Evolutionary conservation across 2,113 vertebrate species (phyloP), one percentile per base, ranked within the genome.

Genomic region (Malurus cyaneus): DNA sequence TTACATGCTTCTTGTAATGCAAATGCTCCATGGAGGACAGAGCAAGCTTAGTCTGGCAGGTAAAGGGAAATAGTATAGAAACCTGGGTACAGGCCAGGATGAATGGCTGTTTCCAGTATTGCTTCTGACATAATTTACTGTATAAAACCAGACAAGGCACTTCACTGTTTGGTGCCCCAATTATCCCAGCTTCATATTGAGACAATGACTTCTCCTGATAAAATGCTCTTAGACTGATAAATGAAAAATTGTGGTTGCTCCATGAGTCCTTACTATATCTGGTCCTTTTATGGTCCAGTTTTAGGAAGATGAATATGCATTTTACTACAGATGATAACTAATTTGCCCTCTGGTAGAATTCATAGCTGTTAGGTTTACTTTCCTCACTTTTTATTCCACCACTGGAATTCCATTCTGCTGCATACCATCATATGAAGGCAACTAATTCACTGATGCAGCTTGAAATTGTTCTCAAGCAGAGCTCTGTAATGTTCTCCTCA

Each of bases 381-480:
- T 16, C 70, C n/a, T 67, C 3, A 2, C 69, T 88, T 72, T 0
- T 0, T 61, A 49, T 84, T 80, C 80, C 77, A 76, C 44, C 66
- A 20, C 28, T 70, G 39, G 39, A 39, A 39, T 39, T 39, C 39
- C 39, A 39, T 11, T 67, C 57, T 64, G 6, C 62, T 47, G 44
- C 39, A 19, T 13, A 61, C 34, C 29, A 11, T 81, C 49, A 13
- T 36, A n/a, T 57, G 74, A 87, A 84, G 44, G 53, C 69, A 88
- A 14, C 36, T 60, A 39, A 62, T 60, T 72, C 59, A 41, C 21
- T 49, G 49, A 34, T n/a, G 34, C 39, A 47, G 46, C 31, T 65
- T 84, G 56, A 93, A 70, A 85, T 44, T 44, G 56, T 56, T 92
- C 53, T 91, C 39, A 72, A 80, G 89, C 60, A 88, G 92, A 96